phyloP scores from a whole-genome alignment of 2,113 vertebrate genomes.

The Panthera uncia region DNA sequence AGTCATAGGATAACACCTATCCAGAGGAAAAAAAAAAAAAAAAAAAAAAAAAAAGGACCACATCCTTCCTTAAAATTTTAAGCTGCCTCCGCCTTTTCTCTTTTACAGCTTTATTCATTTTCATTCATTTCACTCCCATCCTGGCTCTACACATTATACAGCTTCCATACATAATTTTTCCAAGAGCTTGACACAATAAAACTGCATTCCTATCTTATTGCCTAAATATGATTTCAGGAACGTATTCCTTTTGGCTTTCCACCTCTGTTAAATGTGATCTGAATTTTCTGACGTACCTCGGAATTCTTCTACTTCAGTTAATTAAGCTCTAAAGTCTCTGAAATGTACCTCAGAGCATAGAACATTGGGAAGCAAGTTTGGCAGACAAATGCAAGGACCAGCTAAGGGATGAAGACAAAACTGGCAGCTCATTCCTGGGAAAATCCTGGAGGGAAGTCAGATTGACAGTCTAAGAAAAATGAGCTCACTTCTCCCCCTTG shows the following conservation, averaged over 20 bases:
- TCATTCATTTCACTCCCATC: neutral
- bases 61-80: neutral
- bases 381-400: constrained; percentile 39
- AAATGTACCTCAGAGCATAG: neutral
- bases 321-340: constrained; percentile 48
- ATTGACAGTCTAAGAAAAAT: constrained; percentile 50
- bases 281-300: constrained; percentile 4
- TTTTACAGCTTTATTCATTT: neutral
- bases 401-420: constrained; percentile 19
- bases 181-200: neutral
- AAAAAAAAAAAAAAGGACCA: no score
- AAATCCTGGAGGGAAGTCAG: constrained; percentile 58
- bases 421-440: constrained; percentile 40
- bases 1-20: neutral
- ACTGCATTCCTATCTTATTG: neutral
- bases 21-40: neutral
- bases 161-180: neutral
- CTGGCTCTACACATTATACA: neutral
- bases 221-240: neutral
- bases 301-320: constrained; percentile 47
- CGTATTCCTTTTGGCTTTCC: neutral
- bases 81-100: neutral
- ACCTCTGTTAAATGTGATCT: neutral
- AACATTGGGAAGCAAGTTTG: constrained; percentile 39
- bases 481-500: constrained; percentile 53